Evolutionary conservation across 1,140 invertebrate species (phyloP).

Genomic region (Drosophila ananassae): DNA sequence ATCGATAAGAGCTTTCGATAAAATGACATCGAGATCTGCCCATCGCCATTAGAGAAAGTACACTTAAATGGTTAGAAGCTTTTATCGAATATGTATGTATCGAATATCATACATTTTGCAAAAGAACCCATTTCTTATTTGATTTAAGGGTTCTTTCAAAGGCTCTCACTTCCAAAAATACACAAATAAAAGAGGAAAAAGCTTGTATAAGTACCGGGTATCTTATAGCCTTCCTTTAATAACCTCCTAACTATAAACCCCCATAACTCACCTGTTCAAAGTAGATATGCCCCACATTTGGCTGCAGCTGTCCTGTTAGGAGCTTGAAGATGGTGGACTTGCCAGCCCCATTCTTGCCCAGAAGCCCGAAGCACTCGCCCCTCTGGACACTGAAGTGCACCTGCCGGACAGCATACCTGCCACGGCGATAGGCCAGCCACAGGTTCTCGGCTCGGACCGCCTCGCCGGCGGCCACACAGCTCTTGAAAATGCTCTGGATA

Average conservation of each 20-base stretch:
- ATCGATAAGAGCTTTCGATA: too few relatives aligned
- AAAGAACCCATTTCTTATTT: too few relatives aligned
- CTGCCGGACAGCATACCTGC: slow-evolving; percentile 72
- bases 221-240: too few relatives aligned
- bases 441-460: slow-evolving; percentile 74
- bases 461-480: slow-evolving; percentile 52
- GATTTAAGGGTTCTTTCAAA: too few relatives aligned
- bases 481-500: slow-evolving; percentile 71
- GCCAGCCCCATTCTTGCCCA: slow-evolving; percentile 90
- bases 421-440: slow-evolving; percentile 63
- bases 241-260: not conserved
- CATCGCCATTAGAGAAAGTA: too few relatives aligned
- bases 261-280: slow-evolving; percentile 78
- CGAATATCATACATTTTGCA: too few relatives aligned
- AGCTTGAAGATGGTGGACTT: slow-evolving; percentile 91
- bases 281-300: slow-evolving; percentile 85
- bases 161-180: too few relatives aligned
- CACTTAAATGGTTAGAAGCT: too few relatives aligned
- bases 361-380: slow-evolving; percentile 88
- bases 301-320: slow-evolving; percentile 88
- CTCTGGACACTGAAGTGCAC: slow-evolving; percentile 74
- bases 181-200: too few relatives aligned
- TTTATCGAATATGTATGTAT: too few relatives aligned
- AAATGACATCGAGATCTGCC: too few relatives aligned
- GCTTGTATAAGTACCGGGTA: too few relatives aligned